Base-by-base conservation (phyloP, 2,888 invertebrate species). In the Coremacera marginata region DNA sequence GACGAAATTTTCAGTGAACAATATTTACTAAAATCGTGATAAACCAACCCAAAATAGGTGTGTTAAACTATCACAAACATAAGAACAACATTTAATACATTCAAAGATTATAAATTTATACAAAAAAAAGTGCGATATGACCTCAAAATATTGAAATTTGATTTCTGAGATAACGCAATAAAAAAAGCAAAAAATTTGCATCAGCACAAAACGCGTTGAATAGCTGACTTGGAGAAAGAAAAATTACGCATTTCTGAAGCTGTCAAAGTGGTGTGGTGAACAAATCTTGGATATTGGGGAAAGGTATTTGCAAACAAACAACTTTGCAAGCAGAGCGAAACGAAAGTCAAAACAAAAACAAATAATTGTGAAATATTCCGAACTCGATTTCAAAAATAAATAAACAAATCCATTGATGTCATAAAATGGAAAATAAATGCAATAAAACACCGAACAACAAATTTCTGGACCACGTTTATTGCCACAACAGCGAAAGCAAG, bases 401-500 rank as follows among this genome's bases (percentile, higher is more conserved):
- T 55, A 25, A 44, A 22, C 22, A 63, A 37, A 65, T 31, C 22
- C 25, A 52, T 49, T 37, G 19, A 74, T 55, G 22, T 16, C 62
- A 51, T 49, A 81, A 71, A 34, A 83, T 83, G 83, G 83, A 82
- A 75, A 82, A 81, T 60, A 81, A 83, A 73, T 81, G 80, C 72
- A 83, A 82, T 63, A 82, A 80, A 81, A 82, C 80, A 9, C 80
- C 79, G 37, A 82, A 83, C 76, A 84, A 80, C 31, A 86, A 84
- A 79, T 85, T 85, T 75, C 78, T 86, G 79, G 87, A 87, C 77
- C 87, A 87, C 82, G 84, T 87, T 67, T 87, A 87, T 79, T 87
- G 87, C 71, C 86, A 87, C 65, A 81, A 84, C 34, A 85, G 83
- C 78, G 86, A 86, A 71, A 81, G 80, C 63, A 81, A 84, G 62